Evolutionary conservation across 2,888 invertebrate genomes (phyloP).

Genomic region (Dasypogon diadema): DNA sequence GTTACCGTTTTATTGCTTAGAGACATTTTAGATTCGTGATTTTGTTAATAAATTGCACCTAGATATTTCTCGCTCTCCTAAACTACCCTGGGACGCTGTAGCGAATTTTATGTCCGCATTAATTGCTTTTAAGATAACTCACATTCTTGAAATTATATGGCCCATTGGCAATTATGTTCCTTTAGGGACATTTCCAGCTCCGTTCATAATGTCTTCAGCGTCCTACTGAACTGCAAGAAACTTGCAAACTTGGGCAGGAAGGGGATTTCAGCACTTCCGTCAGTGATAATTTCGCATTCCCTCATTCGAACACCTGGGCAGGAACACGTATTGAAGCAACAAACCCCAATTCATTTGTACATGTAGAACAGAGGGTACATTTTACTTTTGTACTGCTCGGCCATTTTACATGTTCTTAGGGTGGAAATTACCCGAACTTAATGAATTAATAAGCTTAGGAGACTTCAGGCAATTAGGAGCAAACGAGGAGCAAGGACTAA

Average conservation of each 20-base stretch:
- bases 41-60: too few relatives aligned
- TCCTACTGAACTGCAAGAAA: background rate
- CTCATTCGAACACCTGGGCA: background rate
- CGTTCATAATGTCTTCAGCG: background rate
- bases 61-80: too few relatives aligned
- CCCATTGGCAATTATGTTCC: background rate
- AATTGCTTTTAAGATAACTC: too few relatives aligned
- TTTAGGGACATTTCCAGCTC: background rate
- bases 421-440: conserved; percentile 14
- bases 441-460: conserved; percentile 31
- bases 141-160: background rate
- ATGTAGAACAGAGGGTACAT: background rate
- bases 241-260: background rate
- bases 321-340: background rate
- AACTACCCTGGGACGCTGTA: too few relatives aligned
- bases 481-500: background rate
- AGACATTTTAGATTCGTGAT: too few relatives aligned
- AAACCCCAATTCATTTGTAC: background rate
- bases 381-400: background rate
- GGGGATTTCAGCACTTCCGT: background rate
- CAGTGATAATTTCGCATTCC: background rate
- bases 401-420: background rate
- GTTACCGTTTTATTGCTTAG: too few relatives aligned
- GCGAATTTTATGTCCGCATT: too few relatives aligned
- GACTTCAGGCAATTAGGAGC: conserved; percentile 6